Percentiles rank a stretch among this genome's conserved stretches.
Evolutionary conservation across 2,797 vertebrate genomes (phyloP).

Genomic region (Luscinia luscinia): DNA sequence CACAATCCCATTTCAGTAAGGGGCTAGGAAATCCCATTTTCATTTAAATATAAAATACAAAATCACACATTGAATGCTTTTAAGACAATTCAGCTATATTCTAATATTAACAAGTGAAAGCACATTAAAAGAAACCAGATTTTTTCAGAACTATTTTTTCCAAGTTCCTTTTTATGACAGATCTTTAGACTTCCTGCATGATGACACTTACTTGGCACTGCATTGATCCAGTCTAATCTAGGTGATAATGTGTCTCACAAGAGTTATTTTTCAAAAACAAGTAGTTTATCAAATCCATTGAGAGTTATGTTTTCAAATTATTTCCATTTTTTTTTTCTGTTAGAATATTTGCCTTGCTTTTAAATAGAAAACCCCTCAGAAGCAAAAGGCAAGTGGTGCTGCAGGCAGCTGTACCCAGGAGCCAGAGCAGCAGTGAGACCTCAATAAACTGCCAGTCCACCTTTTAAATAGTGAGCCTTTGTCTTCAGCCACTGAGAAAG

Average conservation of each 20-base stretch:
- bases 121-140: background rate
- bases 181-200: conserved; percentile 30
- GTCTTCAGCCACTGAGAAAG: background rate
- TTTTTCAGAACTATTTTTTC: conserved; percentile 10
- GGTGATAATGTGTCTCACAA: conserved; percentile 50
- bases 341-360: background rate
- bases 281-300: conserved; percentile 40
- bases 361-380: background rate
- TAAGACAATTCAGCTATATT: background rate
- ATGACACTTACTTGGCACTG: conserved; percentile 58
- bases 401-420: background rate
- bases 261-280: conserved; percentile 58
- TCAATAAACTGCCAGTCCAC: background rate
- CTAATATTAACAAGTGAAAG: background rate
- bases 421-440: background rate
- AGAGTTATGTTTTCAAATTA: background rate
- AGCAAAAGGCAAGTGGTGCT: background rate
- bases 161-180: background rate
- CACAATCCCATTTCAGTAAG: background rate
- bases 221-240: conserved; percentile 54
- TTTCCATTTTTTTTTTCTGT: background rate
- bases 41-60: background rate
- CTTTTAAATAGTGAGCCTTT: background rate
- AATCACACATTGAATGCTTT: background rate
- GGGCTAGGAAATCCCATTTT: background rate